Base-by-base conservation (phyloP, 2,113 vertebrate genomes). In the Vulpes lagopus region DNA sequence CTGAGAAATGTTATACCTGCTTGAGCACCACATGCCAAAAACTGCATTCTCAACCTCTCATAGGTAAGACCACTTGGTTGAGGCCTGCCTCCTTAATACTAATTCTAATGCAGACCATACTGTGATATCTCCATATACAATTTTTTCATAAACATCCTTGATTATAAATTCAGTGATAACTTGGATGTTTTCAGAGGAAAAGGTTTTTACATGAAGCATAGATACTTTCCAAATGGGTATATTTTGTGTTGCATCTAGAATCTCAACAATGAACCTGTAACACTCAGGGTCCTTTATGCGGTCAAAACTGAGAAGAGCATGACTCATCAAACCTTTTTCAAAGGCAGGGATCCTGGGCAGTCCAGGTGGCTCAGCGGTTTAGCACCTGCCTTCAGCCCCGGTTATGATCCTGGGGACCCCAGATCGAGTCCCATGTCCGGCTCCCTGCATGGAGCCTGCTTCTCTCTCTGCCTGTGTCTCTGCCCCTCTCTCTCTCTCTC, bases 181-280 rank as follows among this genome's bases (percentile, higher is more conserved):
- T 32, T 83, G 17, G 25, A 69, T 20, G 62, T 87, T 64, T 79
- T 14, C 60, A n/a, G 60, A 89, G 23, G n/a, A 94, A 91, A 78
- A 3, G 4, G 5, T 53, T 85, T 84, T 71, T n/a, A 60, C 35
- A 53, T 25, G 49, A 95, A 81, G 59, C 8, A 81, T 15, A 82
- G 22, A 74, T 62, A 65, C 69, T 79, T 94, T 87, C 38, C 23
- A 95, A 51, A 38, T 69, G 83, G 17, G 79, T 87, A 35, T 81
- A 35, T 62, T 95, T 55, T 95, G 19, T 35, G 67, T 96, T 92
- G 49, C 38, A 87, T 57, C 83, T 86, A 79, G 10, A 81, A 76
- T 85, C 2, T 35, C 92, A 95, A 53, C 30, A 80, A 69, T 67
- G 57, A 96, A 62, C 78, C 35, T 83, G 5, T 38, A 83, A 65